Conservation (phyloP, 2,113 vertebrate species). For the Himantopus leucocephalus region DNA sequence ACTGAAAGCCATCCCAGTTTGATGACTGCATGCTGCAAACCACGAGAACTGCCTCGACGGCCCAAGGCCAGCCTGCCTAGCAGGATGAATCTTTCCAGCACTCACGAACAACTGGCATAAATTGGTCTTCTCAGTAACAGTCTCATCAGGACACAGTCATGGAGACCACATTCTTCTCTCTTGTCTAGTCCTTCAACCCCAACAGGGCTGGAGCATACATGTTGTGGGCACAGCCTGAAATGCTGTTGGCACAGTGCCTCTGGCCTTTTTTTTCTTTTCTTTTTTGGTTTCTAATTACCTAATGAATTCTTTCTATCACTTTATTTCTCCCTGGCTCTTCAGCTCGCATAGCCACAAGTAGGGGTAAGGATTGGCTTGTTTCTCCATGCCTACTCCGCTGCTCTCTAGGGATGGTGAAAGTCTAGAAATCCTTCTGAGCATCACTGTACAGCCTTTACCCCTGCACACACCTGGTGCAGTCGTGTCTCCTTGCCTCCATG, state of each 20-base stretch:
- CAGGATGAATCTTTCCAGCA: neutral
- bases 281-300: neutral
- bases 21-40: neutral
- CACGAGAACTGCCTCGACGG: neutral
- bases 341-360: neutral
- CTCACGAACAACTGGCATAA: neutral
- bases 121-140: neutral
- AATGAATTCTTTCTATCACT: neutral
- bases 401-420: neutral
- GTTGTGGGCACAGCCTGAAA: neutral
- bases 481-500: neutral
- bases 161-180: neutral
- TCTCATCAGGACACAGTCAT: neutral
- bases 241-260: neutral
- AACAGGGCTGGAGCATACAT: neutral
- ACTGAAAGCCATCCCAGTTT: neutral
- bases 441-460: neutral
- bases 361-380: neutral
- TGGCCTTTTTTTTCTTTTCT: neutral
- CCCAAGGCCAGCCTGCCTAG: neutral
- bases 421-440: slow-evolving; percentile 5
- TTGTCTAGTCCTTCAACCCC: neutral
- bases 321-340: neutral
- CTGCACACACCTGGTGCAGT: neutral
- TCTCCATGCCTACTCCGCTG: slow-evolving; percentile 2